phyloP scores from a whole-genome alignment of 2,797 vertebrate species.

The Heterohyrax brucei region DNA sequence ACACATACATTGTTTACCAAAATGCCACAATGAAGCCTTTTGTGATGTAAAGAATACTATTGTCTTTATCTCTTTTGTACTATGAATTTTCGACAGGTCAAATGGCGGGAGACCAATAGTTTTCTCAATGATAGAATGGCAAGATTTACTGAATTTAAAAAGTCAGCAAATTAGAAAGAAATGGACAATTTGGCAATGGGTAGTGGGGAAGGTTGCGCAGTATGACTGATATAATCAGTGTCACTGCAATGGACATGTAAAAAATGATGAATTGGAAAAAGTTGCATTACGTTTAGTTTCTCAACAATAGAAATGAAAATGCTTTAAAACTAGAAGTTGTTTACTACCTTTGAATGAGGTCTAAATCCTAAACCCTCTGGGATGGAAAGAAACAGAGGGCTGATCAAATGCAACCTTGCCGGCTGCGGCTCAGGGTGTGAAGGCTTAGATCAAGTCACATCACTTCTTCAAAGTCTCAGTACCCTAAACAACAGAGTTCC shows the following conservation, averaged over 20 bases:
- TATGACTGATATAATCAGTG: too few relatives aligned
- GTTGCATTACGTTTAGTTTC: too few relatives aligned
- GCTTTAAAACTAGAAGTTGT: background rate
- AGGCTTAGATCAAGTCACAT: background rate
- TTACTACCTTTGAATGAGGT: background rate
- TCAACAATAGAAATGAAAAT: background rate
- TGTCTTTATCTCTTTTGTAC: background rate
- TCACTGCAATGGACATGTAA: too few relatives aligned
- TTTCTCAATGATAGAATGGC: background rate
- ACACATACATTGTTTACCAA: background rate
- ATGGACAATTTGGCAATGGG: background rate
- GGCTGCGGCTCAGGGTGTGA: background rate
- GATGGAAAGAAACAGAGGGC: background rate
- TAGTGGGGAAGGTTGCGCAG: too few relatives aligned
- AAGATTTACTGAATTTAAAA: slow-evolving; percentile 3
- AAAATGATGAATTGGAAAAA: too few relatives aligned
- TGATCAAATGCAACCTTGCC: background rate
- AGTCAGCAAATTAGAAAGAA: background rate
- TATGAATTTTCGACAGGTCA: background rate
- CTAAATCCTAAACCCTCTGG: background rate
- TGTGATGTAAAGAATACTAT: background rate
- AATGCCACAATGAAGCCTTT: background rate
- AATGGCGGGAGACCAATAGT: background rate
- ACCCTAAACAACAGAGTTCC: background rate
- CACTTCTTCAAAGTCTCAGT: background rate